Percentiles rank a stretch among this genome's conserved stretches.
Conservation (phyloP, 2,888 invertebrate species). For the Smittia sp. region DNA sequence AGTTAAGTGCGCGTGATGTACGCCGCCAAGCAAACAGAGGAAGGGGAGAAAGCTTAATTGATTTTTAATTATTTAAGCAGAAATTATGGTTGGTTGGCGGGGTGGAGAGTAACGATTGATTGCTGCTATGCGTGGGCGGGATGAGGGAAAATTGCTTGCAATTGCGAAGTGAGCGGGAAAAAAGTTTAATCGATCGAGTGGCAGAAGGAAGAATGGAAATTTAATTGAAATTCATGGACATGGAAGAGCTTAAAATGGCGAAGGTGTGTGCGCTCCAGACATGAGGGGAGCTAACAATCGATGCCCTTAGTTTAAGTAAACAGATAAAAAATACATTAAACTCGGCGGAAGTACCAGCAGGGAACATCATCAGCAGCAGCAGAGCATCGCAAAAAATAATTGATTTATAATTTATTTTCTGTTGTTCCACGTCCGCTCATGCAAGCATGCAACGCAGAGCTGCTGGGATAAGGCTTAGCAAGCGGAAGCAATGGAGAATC, state of each 20-base stretch:
- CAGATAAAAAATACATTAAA: slow-evolving; percentile 14
- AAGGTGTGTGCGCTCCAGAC: slow-evolving; percentile 19
- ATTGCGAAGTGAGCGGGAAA: not conserved
- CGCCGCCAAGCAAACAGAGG: not conserved
- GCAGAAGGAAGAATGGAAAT: slow-evolving; percentile 25
- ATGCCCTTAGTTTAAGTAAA: slow-evolving; percentile 5
- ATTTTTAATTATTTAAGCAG: slow-evolving; percentile 22
- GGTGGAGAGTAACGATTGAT: not conserved
- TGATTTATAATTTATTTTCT: slow-evolving; percentile 38
- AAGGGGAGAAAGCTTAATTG: slow-evolving; percentile 4
- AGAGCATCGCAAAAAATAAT: slow-evolving; percentile 17
- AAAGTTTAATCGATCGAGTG: not conserved
- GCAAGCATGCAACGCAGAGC: not conserved
- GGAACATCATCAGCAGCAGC: slow-evolving; percentile 1
- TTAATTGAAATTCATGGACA: slow-evolving; percentile 40
- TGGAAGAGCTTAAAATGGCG: slow-evolving; percentile 13
- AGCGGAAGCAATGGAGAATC: not conserved
- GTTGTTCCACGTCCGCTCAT: slow-evolving; percentile 31
- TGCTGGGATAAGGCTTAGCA: not conserved
- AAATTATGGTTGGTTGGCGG: not conserved
- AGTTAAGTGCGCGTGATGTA: not conserved
- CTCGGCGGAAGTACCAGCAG: slow-evolving; percentile 14
- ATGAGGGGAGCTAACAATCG: not conserved
- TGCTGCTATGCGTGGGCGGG: not conserved
- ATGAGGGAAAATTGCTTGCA: not conserved